A percentile compares a stretch with the other conserved stretches of the same genome.
Conservation (phyloP, 2,113 vertebrate species). For the Cervus canadensis region DNA sequence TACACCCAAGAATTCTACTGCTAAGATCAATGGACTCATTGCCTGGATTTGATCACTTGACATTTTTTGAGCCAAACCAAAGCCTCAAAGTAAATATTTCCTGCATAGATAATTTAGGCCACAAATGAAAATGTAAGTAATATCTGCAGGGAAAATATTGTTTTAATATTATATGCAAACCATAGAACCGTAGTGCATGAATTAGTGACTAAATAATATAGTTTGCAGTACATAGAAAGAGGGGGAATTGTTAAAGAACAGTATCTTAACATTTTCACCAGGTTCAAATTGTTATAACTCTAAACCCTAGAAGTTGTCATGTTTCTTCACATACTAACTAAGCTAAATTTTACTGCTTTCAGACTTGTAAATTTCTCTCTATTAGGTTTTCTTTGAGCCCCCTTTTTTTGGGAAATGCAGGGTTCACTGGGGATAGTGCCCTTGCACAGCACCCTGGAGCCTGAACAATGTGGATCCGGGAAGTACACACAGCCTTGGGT, state of each 20-base stretch:
- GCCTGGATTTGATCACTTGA: conserved; percentile 70
- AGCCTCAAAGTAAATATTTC: conserved; percentile 77
- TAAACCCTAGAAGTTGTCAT: not conserved
- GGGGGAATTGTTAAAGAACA: not conserved
- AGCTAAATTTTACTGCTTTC: not conserved
- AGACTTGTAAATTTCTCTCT: conserved; percentile 38
- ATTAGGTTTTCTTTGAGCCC: not conserved
- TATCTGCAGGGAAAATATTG: conserved; percentile 60
- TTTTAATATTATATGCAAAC: conserved; percentile 65
- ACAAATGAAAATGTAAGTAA: conserved; percentile 64
- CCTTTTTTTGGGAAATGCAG: no score
- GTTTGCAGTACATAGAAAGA: conserved; percentile 40
- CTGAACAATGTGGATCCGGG: no score
- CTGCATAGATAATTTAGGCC: conserved; percentile 67
- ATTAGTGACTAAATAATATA: conserved; percentile 62
- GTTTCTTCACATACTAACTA: not conserved
- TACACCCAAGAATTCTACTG: conserved; percentile 45
- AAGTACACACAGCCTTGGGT: no score
- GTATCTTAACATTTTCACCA: conserved; percentile 22
- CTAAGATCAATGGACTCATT: conserved; percentile 40
- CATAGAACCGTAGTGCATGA: conserved; percentile 57
- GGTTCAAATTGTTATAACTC: conserved; percentile 29
- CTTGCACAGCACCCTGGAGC: no score
- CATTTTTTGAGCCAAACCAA: conserved; percentile 49
- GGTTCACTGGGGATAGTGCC: no score